Evolutionary conservation across 2,888 invertebrate genomes (phyloP).

Genomic region (Rhamnusium bicolor): DNA sequence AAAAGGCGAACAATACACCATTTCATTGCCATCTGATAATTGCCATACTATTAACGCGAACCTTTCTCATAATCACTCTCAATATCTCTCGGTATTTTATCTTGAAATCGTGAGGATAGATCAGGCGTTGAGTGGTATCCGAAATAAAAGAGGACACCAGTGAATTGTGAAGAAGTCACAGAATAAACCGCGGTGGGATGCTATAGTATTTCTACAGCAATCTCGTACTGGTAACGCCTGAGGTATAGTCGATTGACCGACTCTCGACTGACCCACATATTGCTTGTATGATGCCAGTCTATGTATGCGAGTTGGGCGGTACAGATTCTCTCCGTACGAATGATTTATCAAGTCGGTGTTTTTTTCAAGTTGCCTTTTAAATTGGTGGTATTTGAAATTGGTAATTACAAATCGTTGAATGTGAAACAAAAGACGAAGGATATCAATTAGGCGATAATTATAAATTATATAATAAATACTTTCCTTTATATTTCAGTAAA

Average conservation of each 20-base stretch:
- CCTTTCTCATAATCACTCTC: not conserved
- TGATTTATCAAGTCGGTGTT: not conserved
- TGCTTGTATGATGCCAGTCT: not conserved
- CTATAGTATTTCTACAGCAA: not conserved
- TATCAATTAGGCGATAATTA: too few relatives aligned
- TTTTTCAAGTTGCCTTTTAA: not conserved
- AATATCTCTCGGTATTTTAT: not conserved
- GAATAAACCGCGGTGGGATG: not conserved
- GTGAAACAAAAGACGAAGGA: too few relatives aligned
- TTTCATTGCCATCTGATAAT: not conserved
- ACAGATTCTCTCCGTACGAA: not conserved
- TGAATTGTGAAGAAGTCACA: not conserved
- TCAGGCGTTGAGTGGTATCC: not conserved
- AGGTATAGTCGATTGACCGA: constrained; percentile 38
- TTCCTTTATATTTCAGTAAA: too few relatives aligned
- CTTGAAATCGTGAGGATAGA: not conserved
- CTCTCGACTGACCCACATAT: constrained; percentile 43
- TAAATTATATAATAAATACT: too few relatives aligned
- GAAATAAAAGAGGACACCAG: not conserved
- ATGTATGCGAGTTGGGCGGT: not conserved
- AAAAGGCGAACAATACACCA: not conserved
- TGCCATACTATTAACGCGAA: not conserved
- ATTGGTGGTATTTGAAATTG: too few relatives aligned
- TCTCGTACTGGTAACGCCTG: constrained; percentile 5
- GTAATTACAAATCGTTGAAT: too few relatives aligned